These are phyloP conservation scores for Eulemur rufifrons DNA, from an alignment of 2,113 vertebrate genomes.

Conservation along the genomic window DNA sequence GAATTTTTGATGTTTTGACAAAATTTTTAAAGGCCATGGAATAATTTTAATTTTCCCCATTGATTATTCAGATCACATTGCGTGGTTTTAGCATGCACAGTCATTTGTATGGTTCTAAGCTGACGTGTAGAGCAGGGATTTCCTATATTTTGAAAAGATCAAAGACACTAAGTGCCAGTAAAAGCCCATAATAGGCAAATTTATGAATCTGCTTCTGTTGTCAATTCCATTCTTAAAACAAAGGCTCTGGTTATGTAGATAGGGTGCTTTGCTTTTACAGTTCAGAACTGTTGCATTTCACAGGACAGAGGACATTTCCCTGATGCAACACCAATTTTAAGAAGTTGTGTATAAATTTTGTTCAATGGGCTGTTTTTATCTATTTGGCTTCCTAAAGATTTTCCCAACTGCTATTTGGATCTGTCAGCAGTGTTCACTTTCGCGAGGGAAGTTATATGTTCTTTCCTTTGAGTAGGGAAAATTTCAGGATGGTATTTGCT, in stretches of 20 bases:
- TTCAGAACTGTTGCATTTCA: neutral
- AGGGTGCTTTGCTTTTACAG: neutral
- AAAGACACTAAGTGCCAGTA: neutral
- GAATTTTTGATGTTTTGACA: neutral
- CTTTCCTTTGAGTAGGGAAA: neutral
- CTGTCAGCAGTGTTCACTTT: neutral
- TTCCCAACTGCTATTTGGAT: neutral
- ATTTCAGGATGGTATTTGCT: neutral
- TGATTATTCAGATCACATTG: neutral
- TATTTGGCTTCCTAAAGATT: neutral
- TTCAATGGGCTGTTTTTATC: neutral
- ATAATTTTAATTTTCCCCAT: neutral
- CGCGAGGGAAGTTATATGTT: neutral
- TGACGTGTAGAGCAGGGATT: neutral
- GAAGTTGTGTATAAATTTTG: neutral
- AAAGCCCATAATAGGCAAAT: neutral
- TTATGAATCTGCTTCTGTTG: neutral
- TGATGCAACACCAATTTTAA: neutral
- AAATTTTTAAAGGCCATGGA: neutral
- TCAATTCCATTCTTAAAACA: neutral
- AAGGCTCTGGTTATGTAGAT: neutral
- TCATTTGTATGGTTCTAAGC: neutral
- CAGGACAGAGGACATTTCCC: neutral
- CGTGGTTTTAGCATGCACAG: neutral
- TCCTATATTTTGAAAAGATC: neutral